Evolutionary conservation across 2,113 vertebrate species (phyloP).

Genomic region (Neotragus moschatus): DNA sequence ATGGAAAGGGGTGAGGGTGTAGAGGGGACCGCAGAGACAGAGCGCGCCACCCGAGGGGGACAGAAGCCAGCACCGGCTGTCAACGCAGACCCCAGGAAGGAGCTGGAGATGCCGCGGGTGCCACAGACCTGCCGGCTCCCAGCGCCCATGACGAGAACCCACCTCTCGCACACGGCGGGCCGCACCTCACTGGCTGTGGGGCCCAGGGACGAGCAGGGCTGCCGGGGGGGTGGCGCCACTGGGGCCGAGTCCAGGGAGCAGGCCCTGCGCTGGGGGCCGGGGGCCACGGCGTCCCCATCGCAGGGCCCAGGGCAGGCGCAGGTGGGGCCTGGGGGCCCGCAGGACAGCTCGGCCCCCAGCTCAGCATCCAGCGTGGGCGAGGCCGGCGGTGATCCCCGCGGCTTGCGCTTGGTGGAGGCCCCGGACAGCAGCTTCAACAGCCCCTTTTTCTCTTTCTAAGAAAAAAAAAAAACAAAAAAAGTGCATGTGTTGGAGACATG

Average conservation of each 20-base stretch:
- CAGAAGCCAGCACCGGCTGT: background rate
- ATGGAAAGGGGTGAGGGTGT: background rate
- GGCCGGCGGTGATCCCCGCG: slow-evolving; percentile 91
- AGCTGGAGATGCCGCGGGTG: accelerated
- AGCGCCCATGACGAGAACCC: background rate
- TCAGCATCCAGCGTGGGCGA: slow-evolving; percentile 94
- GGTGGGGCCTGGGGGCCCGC: background rate
- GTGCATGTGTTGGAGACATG: background rate
- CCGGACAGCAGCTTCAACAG: slow-evolving; percentile 93
- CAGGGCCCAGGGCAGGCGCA: background rate
- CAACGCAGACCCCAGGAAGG: background rate
- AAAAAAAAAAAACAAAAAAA: slow-evolving; percentile 35
- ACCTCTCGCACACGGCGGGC: slow-evolving; percentile 96
- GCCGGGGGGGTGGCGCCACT: slow-evolving; percentile 92
- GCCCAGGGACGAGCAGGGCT: slow-evolving; percentile 93
- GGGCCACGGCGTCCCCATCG: background rate
- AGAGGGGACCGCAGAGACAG: background rate
- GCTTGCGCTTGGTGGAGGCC: slow-evolving; percentile 93
- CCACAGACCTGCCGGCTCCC: background rate
- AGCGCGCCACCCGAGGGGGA: background rate
- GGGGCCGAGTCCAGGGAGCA: slow-evolving; percentile 85
- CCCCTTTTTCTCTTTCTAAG: slow-evolving; percentile 96
- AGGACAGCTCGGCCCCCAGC: slow-evolving; percentile 82
- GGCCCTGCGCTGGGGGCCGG: slow-evolving; percentile 70
- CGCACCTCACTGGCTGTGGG: slow-evolving; percentile 87